phyloP scores from a whole-genome alignment of 2,797 vertebrate species.

The Platyrinchus mystaceus region DNA sequence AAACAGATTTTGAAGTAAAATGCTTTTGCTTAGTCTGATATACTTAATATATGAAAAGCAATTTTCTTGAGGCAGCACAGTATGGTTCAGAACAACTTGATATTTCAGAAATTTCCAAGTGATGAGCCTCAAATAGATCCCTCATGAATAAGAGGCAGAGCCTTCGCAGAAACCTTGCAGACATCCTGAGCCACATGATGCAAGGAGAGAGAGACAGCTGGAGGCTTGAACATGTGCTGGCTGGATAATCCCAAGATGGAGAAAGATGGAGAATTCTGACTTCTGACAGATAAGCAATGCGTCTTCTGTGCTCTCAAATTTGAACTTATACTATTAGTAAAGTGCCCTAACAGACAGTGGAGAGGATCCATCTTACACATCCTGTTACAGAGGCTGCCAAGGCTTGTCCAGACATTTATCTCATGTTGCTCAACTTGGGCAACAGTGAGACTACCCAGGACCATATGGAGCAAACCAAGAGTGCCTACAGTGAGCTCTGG shows the following conservation, averaged over 20 bases:
- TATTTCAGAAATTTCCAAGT: slow-evolving; percentile 35
- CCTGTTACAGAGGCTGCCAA: background rate
- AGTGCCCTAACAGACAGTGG: background rate
- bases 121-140: slow-evolving; percentile 15
- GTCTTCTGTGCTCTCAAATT: background rate
- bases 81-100: slow-evolving; percentile 29
- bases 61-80: slow-evolving; percentile 27
- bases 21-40: slow-evolving; percentile 15
- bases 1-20: slow-evolving; percentile 53
- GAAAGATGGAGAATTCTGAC: background rate
- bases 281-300: background rate
- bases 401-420: background rate
- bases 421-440: background rate
- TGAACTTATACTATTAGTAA: background rate
- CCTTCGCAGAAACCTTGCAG: background rate
- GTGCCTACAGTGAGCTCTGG: background rate
- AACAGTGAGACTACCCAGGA: background rate
- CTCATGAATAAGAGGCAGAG: background rate
- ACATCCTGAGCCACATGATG: background rate
- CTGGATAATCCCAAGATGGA: background rate
- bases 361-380: background rate
- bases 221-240: background rate
- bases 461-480: background rate
- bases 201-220: background rate
- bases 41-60: slow-evolving; percentile 36